Evolutionary conservation across 1,140 invertebrate genomes (phyloP).

Genomic region (Zaprionus taronus): DNA sequence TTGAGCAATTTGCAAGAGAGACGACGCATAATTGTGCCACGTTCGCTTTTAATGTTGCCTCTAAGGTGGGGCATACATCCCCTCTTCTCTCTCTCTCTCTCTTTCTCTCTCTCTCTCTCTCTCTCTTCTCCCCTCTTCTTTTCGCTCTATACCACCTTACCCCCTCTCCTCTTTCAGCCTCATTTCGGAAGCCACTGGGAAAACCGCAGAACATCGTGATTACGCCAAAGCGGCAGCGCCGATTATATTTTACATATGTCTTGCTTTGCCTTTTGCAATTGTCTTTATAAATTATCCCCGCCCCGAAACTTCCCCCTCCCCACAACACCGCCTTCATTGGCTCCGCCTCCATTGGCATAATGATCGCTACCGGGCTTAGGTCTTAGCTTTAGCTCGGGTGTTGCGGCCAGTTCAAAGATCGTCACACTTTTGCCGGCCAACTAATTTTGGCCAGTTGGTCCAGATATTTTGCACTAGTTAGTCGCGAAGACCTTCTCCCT

Average conservation of each 20-base stretch:
- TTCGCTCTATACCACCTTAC: background rate
- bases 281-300: slow-evolving; percentile 21
- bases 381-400: background rate
- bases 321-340: background rate
- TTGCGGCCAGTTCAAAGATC: slow-evolving; percentile 58
- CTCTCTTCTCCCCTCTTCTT: background rate
- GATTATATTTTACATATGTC: slow-evolving; percentile 33
- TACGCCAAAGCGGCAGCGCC: slow-evolving; percentile 4
- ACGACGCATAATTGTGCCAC: slow-evolving; percentile 77
- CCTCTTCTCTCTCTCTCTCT: background rate
- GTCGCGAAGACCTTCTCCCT: slow-evolving; percentile 2
- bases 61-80: slow-evolving; percentile 60
- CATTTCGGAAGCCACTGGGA: slow-evolving; percentile 39
- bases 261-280: slow-evolving; percentile 25
- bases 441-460: slow-evolving; percentile 28
- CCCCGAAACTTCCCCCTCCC: background rate
- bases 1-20: slow-evolving; percentile 74
- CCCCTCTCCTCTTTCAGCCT: background rate
- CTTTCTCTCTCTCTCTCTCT: background rate
- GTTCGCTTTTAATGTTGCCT: slow-evolving; percentile 71
- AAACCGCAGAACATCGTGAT: slow-evolving; percentile 50
- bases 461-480: slow-evolving; percentile 33
- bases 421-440: slow-evolving; percentile 41
- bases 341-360: slow-evolving; percentile 20
- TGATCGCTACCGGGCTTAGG: slow-evolving; percentile 69